Conservation (phyloP, 1,140 invertebrate species). For the Magallana angulata region DNA sequence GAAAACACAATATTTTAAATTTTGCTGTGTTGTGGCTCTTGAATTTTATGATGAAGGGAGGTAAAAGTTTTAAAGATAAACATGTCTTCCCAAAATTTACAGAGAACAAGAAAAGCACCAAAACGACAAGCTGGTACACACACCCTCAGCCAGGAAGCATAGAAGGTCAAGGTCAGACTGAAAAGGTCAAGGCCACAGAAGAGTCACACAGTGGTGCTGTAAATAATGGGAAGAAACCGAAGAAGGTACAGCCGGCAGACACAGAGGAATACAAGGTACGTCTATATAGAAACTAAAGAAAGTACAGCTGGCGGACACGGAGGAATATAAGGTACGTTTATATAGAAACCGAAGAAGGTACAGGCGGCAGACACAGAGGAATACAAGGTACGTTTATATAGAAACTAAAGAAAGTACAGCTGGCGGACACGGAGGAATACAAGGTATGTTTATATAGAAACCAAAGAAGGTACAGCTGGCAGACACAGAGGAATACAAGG, state of each 20-base stretch:
- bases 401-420: no score
- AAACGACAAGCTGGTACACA: background rate
- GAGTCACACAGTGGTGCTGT: background rate
- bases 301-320: no score
- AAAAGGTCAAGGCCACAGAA: background rate
- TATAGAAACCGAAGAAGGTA: background rate
- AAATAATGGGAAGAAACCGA: slow-evolving; percentile 10
- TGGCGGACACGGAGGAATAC: no score
- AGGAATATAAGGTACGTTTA: no score
- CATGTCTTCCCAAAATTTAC: background rate
- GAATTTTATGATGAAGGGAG: background rate
- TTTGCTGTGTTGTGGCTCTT: background rate
- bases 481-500: background rate
- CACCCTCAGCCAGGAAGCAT: background rate
- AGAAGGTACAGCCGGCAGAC: background rate
- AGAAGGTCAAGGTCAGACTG: background rate
- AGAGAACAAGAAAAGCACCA: background rate
- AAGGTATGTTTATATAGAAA: background rate
- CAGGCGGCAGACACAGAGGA: background rate
- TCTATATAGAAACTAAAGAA: no score
- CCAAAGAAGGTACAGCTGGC: background rate
- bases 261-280: background rate
- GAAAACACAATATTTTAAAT: no score
- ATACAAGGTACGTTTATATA: background rate
- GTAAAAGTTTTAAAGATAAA: background rate